Evolutionary conservation across 2,888 invertebrate species (phyloP).

Genomic region (Rhagium mordax): DNA sequence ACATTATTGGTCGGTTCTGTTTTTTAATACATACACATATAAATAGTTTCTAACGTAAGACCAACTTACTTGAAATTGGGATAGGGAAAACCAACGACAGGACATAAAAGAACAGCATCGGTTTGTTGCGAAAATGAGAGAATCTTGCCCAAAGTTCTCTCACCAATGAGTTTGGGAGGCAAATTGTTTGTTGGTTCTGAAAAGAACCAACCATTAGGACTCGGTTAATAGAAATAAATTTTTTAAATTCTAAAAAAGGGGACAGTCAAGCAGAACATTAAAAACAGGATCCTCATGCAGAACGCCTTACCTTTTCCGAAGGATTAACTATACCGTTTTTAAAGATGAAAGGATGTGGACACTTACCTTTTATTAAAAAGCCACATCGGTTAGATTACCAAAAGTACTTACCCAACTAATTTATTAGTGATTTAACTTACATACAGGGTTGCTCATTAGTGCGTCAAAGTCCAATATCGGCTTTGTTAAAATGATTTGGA

Average conservation of each 20-base stretch:
- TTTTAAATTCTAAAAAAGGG: background rate
- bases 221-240: slow-evolving; percentile 47
- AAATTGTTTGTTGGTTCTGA: slow-evolving; percentile 71
- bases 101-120: slow-evolving; percentile 78
- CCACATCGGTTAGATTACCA: background rate
- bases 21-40: slow-evolving; percentile 9
- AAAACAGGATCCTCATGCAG: background rate
- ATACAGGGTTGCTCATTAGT: no score
- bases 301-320: background rate
- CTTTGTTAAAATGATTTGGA: no score
- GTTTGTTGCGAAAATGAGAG: slow-evolving; percentile 72
- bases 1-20: slow-evolving; percentile 78
- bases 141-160: slow-evolving; percentile 75
- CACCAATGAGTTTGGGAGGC: slow-evolving; percentile 70
- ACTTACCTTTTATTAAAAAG: background rate
- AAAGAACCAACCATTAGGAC: slow-evolving; percentile 57
- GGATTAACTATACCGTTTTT: no score
- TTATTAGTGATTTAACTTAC: slow-evolving; percentile 45
- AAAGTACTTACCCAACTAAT: background rate
- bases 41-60: background rate
- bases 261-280: background rate
- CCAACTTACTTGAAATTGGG: slow-evolving; percentile 81
- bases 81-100: slow-evolving; percentile 80
- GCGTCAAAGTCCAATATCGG: no score
- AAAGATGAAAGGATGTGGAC: no score